Base-by-base conservation (phyloP, 2,797 vertebrate genomes). In the Phrynocephalus guinanensis region DNA sequence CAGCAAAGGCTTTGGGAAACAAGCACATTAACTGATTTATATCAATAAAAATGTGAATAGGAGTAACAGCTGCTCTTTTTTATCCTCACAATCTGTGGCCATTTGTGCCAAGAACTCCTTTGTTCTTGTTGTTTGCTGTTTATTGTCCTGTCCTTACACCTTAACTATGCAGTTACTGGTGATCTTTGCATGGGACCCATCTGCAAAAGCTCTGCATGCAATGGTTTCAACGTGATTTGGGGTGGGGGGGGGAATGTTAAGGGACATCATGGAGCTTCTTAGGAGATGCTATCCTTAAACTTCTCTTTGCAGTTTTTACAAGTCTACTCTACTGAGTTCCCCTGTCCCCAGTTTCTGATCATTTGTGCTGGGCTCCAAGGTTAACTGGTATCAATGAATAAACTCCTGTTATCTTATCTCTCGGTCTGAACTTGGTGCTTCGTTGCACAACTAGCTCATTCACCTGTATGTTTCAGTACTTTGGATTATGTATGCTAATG, bases 261-360 rank as follows among this genome's bases (percentile, higher is more conserved):
- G 48, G 33, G 28, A 84, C 73, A 28, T 90, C 78, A 82, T 90
- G 76, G 87, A 84, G 44, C 72, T 92, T 52, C 77, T 22, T 24
- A 85, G 26, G 44, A 16, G 1, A 75, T 72, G 63, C 18, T 70
- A 8, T 50, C 16, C 44, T 66, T 30, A 72, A 20, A 44, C 56
- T 71, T 1, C 75, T 78, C 86, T 44, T 79, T 63, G 16, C 26
- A 66, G 5, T 63, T 90, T 79, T 4, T 3, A 13, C 72, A 30
- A 22, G 81, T 83, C 9, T 9, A 70, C 71, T 72, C 11, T 70
- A 4, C 44, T 83, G 24, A 70, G 50, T 79, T 11, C 38, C 7
- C 3, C 33, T 24, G 26, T 78, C 56, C 11, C 9, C 76, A 22
- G 1, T 50, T 88, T 73, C 28, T 5, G 83, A 52, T 79, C 16